phyloP scores from a whole-genome alignment of 2,888 invertebrate genomes.

The Eurytoma adleriae region DNA sequence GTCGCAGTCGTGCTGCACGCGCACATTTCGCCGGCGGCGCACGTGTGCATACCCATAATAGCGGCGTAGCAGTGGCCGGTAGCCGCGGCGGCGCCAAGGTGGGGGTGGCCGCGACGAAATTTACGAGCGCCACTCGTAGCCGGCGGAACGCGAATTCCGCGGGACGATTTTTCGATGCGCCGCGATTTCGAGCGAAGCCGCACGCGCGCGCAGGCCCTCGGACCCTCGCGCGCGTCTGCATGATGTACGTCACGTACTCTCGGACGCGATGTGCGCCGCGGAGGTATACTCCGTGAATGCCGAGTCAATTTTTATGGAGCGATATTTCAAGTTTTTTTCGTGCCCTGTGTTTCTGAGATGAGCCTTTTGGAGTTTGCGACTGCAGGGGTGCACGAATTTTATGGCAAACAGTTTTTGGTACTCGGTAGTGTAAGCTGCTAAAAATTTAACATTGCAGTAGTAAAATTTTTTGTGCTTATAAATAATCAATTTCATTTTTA shows the following conservation, averaged over 20 bases:
- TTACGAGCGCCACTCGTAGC: no score
- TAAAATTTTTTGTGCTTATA: no score
- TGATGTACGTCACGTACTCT: constrained; percentile 31
- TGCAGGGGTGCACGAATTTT: no score
- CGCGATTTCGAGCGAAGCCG: background rate
- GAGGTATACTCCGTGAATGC: background rate
- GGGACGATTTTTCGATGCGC: background rate
- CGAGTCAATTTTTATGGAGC: background rate
- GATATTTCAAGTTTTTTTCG: constrained; percentile 2
- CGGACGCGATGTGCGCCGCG: background rate
- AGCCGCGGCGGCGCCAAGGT: background rate
- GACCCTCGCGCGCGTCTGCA: background rate
- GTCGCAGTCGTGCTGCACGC: background rate
- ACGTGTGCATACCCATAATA: background rate
- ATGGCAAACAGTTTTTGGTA: no score
- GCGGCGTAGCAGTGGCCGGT: background rate
- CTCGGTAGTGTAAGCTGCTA: no score
- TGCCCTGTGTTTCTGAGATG: background rate
- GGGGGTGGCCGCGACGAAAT: background rate
- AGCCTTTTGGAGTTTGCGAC: background rate
- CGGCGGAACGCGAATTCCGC: background rate
- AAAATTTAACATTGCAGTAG: no score
- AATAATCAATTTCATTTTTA: no score
- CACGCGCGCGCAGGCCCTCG: background rate
- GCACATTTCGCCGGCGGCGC: background rate